Evolutionary conservation across 2,888 invertebrate genomes (phyloP), one percentile per base, ranked within the genome.

Genomic region (Oxytorus armatus): DNA sequence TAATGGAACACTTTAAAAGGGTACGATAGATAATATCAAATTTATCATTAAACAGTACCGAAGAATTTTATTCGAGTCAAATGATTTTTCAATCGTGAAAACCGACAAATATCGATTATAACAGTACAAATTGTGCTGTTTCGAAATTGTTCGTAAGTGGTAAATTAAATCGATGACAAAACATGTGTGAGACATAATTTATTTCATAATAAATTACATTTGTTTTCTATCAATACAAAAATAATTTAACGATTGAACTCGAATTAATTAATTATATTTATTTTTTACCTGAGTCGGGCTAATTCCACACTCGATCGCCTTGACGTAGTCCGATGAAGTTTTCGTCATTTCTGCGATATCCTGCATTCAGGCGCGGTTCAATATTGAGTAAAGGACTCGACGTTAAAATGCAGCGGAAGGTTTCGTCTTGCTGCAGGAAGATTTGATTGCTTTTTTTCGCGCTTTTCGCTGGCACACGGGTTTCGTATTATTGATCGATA

Each of bases 261-360:
- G 23, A 14, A 36, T 57, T 14, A 10, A 10, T 18, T 16, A 16
- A 4, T 53, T 44, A 16, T 4, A 3, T 21, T 33, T 33, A 25
- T 21, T 29, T 72, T 25, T 86, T 88, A 90, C 90, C 90, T 90
- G 89, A 7, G 88, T 87, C 33, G 90, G 88, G 73, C 85, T 86
- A 29, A 87, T 82, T 23, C 88, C 89, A 73, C 89, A 86, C 81
- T 91, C 91, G 18, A 90, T 81, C 66, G 90, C 88, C 77, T 91
- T 91, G 3, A 87, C 89, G 83, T 90, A 90, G 69, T 90, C 89
- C 49, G 85, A 69, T 36, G 83, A 81, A 61, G 84, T 78, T 82
- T 87, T 88, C 11, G 85, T 82, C 89, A 89, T 89, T 82, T 85
- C 74, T 16, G 61, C 39, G 36, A 25, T 39, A 61, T 79, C 18